These are phyloP conservation scores for Phaetusa simplex DNA, from an alignment of 2,113 vertebrate species.

Conservation along the genomic window DNA sequence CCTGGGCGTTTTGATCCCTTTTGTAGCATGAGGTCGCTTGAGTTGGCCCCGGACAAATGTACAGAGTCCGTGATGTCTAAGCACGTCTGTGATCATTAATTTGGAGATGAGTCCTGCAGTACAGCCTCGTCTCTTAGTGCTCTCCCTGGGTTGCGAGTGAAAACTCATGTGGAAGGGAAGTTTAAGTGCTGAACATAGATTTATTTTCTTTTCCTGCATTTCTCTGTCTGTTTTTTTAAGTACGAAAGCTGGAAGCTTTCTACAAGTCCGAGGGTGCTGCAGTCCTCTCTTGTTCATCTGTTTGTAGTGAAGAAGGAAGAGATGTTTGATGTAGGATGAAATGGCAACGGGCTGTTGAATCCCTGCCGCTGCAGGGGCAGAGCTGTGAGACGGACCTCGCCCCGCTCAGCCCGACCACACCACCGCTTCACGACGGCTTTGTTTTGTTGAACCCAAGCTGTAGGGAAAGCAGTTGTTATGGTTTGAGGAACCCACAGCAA, in stretches of 20 bases:
- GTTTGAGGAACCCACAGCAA: too few relatives aligned
- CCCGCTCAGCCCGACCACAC: background rate
- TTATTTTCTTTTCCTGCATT: background rate
- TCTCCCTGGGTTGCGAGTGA: background rate
- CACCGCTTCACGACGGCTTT: background rate
- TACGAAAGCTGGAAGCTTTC: background rate
- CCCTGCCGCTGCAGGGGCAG: background rate
- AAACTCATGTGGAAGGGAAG: background rate
- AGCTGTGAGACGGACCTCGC: background rate
- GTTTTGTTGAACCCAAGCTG: background rate
- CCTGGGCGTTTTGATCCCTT: accelerated
- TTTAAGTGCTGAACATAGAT: background rate
- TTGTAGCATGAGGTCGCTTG: background rate
- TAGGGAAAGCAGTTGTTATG: background rate
- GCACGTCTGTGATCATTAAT: background rate
- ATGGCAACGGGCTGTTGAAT: background rate
- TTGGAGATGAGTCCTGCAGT: background rate
- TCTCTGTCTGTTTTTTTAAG: background rate
- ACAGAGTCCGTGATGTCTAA: accelerated
- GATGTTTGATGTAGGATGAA: background rate
- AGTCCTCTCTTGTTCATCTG: background rate
- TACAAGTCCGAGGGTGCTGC: background rate
- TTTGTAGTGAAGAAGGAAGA: background rate
- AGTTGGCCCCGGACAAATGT: background rate
- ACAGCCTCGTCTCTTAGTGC: background rate